phyloP scores from a whole-genome alignment of 2,113 vertebrate species.

The Indicator maculatus region DNA sequence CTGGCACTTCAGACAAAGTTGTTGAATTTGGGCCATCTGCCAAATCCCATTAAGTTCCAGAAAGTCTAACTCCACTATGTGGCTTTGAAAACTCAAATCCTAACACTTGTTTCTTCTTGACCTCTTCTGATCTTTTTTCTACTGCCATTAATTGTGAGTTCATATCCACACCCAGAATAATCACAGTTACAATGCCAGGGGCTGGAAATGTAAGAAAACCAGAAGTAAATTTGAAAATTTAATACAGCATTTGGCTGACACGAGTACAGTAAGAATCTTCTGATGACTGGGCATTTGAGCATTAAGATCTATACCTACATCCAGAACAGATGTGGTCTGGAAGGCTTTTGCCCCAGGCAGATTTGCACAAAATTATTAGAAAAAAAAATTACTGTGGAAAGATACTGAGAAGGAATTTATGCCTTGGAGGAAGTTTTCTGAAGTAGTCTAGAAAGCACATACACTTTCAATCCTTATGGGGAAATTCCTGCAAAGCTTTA shows the following conservation, averaged over 20 bases:
- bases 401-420: not conserved
- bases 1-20: not conserved
- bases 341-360: not conserved
- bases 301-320: not conserved
- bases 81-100: slow-evolving; percentile 2
- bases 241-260: no score
- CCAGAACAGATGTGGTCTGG: not conserved
- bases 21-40: slow-evolving; percentile 5
- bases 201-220: not conserved
- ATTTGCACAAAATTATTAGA: not conserved
- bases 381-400: not conserved
- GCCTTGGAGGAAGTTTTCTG: not conserved
- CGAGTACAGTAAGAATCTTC: not conserved
- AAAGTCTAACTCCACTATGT: not conserved
- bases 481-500: not conserved
- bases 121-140: not conserved
- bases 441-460: not conserved
- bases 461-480: not conserved
- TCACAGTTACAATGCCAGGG: not conserved
- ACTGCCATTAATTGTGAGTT: not conserved
- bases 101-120: slow-evolving; percentile 10
- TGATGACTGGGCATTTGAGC: not conserved
- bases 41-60: slow-evolving; percentile 19
- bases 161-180: not conserved
- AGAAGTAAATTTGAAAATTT: not conserved